Evolutionary conservation across 2,797 vertebrate genomes (phyloP).

Genomic region (Crossoptilon crossoptilon): DNA sequence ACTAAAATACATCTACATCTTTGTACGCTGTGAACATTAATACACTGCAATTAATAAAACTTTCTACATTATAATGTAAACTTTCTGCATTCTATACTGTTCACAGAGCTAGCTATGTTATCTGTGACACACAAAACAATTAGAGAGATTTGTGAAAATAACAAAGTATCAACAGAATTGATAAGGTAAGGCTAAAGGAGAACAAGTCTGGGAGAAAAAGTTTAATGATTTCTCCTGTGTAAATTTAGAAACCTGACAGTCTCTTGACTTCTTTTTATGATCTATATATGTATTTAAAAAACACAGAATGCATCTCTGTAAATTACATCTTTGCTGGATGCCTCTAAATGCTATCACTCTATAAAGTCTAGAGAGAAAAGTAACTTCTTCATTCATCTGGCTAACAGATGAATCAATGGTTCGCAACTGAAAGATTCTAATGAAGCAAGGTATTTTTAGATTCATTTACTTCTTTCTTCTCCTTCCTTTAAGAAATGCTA

Average conservation of each 20-base stretch:
- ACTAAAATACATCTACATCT: accelerated
- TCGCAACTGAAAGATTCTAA: neutral
- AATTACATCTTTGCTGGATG: neutral
- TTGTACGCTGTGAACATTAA: neutral
- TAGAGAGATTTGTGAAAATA: neutral
- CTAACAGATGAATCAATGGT: neutral
- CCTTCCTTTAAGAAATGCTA: neutral
- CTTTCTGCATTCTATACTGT: neutral
- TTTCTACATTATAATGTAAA: neutral
- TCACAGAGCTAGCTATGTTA: neutral
- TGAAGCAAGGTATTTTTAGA: neutral
- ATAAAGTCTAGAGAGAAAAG: neutral
- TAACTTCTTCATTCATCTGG: neutral
- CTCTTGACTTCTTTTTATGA: neutral
- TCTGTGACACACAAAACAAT: neutral
- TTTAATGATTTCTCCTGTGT: neutral
- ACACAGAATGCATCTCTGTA: neutral
- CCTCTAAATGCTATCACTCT: neutral
- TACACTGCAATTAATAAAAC: neutral
- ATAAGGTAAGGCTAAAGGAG: neutral
- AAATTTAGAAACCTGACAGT: neutral
- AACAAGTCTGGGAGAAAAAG: neutral
- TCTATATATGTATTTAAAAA: neutral
- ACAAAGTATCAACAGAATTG: neutral
- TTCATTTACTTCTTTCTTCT: neutral